Evolutionary conservation across 2,888 invertebrate genomes (phyloP), one percentile per base, ranked within the genome.

Genomic region (Drosophila limbata): DNA sequence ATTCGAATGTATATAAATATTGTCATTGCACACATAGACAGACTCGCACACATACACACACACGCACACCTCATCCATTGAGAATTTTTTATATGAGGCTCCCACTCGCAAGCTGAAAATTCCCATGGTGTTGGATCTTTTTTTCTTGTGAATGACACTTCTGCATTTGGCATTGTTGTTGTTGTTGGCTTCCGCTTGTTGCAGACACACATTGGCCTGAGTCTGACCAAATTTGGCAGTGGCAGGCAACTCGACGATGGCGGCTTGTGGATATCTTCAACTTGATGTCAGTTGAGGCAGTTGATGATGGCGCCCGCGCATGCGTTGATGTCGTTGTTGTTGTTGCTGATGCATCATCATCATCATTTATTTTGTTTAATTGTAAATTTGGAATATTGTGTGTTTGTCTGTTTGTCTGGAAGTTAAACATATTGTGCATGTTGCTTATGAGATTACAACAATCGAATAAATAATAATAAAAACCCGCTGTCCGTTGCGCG

Each of bases 241-340:
- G 84, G 59, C 70, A 68, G 56, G 39, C 33, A 33, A 61, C n/a
- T 56, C 19, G 40, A 47, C 52, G 48, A 68, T 66, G 65, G 78
- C 65, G 63, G 63, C 59, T 66, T 62, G 47, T 70, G 60, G 57
- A 70, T 74, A 73, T 68, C 74, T 45, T 62, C 64, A 68, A 72
- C 52, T 69, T 69, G 73, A 50, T 64, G 69, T 47, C 71, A 40
- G 47, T 69, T 35, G 19, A 35, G 84, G 78, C 81, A 86, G 83
- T 67, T 84, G 83, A 81, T 87, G 84, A 84, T 84, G 88, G 84
- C 84, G 84, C 88, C 88, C 84, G 84, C 84, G 88, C 84, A 87
- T 87, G 84, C 84, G 88, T 87, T 77, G 67, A 35, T 57, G 47
- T 60, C 47, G 40, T 44, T 53, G 48, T 47, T 62, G 61, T 31